phyloP scores from a whole-genome alignment of 2,888 invertebrate genomes.

The Hipparchia sbordonii region DNA sequence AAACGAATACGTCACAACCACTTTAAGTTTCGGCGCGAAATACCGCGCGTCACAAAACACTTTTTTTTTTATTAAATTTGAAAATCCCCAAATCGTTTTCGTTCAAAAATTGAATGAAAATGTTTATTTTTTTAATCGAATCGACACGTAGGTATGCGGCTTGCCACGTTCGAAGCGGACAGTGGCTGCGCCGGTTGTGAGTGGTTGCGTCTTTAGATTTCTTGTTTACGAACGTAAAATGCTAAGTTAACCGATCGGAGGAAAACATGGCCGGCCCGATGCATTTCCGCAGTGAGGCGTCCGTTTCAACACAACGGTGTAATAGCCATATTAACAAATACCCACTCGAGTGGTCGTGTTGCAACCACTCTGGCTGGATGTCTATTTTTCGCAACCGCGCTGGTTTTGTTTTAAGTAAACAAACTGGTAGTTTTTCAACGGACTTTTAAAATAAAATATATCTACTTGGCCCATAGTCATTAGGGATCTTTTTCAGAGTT shows the following conservation, averaged over 20 bases:
- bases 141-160: constrained; percentile 43
- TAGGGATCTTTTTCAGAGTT: background rate
- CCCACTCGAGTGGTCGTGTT: constrained; percentile 41
- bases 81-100: constrained; percentile 32
- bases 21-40: constrained; percentile 54
- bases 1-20: constrained; percentile 58
- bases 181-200: constrained; percentile 76
- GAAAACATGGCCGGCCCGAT: constrained; percentile 58
- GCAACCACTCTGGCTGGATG: constrained; percentile 45
- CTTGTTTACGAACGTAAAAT: constrained; percentile 66
- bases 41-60: constrained; percentile 51
- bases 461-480: background rate
- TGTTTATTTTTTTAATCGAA: constrained; percentile 3
- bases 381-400: constrained; percentile 53
- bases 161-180: constrained; percentile 71
- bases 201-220: constrained; percentile 48
- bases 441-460: background rate
- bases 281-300: constrained; percentile 40
- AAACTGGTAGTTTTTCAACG: constrained; percentile 13
- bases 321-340: constrained; percentile 45
- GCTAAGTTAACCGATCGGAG: constrained; percentile 56
- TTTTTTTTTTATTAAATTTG: constrained; percentile 34
- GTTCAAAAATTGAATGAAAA: constrained; percentile 34
- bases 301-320: constrained; percentile 35
- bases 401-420: constrained; percentile 16